Conservation (phyloP, 2,797 vertebrate species). For the Betta splendens region DNA sequence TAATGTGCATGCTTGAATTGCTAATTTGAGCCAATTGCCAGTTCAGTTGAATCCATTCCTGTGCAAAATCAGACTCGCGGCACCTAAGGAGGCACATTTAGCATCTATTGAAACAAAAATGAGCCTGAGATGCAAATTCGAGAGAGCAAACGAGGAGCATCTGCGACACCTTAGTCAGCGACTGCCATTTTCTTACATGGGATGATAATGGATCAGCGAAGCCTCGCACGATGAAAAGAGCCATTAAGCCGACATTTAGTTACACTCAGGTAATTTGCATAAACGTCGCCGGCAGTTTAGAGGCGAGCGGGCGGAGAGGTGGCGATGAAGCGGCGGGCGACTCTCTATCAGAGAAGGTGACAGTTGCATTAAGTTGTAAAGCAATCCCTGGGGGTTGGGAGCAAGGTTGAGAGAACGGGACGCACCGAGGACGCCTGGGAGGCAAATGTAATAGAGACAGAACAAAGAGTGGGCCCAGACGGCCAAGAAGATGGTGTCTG, state of each 20-base stretch:
- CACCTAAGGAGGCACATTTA: slow-evolving; percentile 6
- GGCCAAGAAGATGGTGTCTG: slow-evolving; percentile 38
- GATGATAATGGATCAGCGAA: slow-evolving; percentile 49
- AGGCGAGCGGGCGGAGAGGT: slow-evolving; percentile 16
- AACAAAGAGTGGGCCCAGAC: slow-evolving; percentile 47
- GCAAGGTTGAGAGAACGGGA: slow-evolving; percentile 61
- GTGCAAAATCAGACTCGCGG: slow-evolving; percentile 16
- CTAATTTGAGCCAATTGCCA: slow-evolving; percentile 16
- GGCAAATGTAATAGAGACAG: slow-evolving; percentile 53
- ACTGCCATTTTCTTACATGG: slow-evolving; percentile 37
- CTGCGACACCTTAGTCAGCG: slow-evolving; percentile 36
- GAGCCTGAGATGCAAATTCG: slow-evolving; percentile 36
- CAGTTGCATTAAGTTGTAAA: slow-evolving; percentile 51
- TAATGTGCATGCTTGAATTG: slow-evolving; percentile 19
- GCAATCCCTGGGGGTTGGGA: slow-evolving; percentile 56
- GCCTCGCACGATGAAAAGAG: slow-evolving; percentile 49
- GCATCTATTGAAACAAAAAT: slow-evolving; percentile 37
- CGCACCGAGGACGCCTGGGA: slow-evolving; percentile 59
- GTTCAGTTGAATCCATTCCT: slow-evolving; percentile 16
- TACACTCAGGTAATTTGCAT: slow-evolving; percentile 50
- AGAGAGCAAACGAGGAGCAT: slow-evolving; percentile 36
- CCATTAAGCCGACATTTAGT: slow-evolving; percentile 54
- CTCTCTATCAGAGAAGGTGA: slow-evolving; percentile 35
- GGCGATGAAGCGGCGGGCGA: slow-evolving; percentile 38
- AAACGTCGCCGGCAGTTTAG: slow-evolving; percentile 40